Percentiles rank a stretch among this genome's conserved stretches.
phyloP scores from a whole-genome alignment of 1,140 invertebrate genomes.

The Neocloeon triangulifer region DNA sequence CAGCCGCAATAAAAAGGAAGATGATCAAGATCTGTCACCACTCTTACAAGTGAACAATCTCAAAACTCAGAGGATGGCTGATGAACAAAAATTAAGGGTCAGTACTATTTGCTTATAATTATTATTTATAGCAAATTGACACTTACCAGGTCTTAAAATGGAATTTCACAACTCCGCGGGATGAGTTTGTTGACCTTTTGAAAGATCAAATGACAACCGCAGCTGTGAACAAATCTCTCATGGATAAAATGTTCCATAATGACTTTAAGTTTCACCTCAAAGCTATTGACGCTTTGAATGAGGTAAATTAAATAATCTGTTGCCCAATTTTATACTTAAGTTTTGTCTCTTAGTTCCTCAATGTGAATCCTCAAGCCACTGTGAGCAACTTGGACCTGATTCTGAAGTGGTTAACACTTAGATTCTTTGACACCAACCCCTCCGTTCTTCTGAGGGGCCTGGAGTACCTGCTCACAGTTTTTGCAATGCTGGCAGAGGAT shows the following conservation, averaged over 20 bases:
- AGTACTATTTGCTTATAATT: background rate
- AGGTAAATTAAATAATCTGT: conserved; percentile 21
- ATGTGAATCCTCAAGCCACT: conserved; percentile 49
- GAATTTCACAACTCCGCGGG: conserved; percentile 83
- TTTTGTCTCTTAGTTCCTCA: conserved; percentile 31
- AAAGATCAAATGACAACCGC: conserved; percentile 77
- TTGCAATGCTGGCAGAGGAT: conserved; percentile 51
- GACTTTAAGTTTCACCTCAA: conserved; percentile 95
- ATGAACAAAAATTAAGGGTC: conserved; percentile 73
- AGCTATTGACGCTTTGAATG: conserved; percentile 73
- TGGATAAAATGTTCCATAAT: conserved; percentile 79
- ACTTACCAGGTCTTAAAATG: conserved; percentile 51
- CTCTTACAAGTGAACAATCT: conserved; percentile 60
- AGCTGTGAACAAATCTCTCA: conserved; percentile 63
- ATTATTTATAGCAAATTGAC: background rate
- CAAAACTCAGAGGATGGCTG: conserved; percentile 75
- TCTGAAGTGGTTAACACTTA: conserved; percentile 84
- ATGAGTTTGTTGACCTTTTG: conserved; percentile 82
- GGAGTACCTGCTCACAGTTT: conserved; percentile 71
- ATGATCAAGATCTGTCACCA: conserved; percentile 62
- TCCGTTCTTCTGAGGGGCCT: conserved; percentile 85
- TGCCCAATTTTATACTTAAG: conserved; percentile 8
- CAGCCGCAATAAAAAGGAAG: conserved; percentile 53
- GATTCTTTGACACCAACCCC: conserved; percentile 97
- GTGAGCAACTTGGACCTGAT: conserved; percentile 85